Conservation (phyloP, 2,113 vertebrate species). For the Piaya cayana region DNA sequence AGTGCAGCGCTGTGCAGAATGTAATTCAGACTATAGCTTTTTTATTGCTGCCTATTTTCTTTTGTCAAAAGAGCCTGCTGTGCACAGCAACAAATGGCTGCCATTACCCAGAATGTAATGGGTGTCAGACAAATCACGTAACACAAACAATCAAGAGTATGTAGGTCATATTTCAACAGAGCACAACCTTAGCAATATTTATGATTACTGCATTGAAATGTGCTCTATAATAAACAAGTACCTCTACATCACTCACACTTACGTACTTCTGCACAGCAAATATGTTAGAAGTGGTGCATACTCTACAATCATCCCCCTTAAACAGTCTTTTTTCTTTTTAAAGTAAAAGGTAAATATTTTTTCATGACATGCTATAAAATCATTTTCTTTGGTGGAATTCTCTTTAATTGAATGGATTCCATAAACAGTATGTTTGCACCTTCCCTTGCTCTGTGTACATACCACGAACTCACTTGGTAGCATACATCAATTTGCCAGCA, state of each 20-base stretch:
- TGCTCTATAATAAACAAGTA: conserved; percentile 88
- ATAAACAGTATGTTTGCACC: conserved; percentile 34
- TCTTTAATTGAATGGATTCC: conserved; percentile 71
- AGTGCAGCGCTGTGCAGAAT: conserved; percentile 81
- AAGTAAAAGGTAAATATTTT: conserved; percentile 70
- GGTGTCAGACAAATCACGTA: conserved; percentile 89
- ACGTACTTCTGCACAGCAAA: conserved; percentile 76
- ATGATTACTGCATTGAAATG: conserved; percentile 89
- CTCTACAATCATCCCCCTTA: conserved; percentile 68
- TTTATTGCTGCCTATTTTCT: conserved; percentile 88
- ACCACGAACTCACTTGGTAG: background rate
- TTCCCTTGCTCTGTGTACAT: background rate
- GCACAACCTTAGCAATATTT: conserved; percentile 86
- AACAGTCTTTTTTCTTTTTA: conserved; percentile 62
- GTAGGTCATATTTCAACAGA: conserved; percentile 86
- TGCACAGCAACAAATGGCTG: conserved; percentile 91
- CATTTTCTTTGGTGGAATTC: conserved; percentile 63
- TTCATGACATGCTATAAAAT: conserved; percentile 48
- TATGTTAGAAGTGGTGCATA: conserved; percentile 70
- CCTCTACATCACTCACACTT: conserved; percentile 85
- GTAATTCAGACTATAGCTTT: conserved; percentile 87
- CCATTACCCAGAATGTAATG: conserved; percentile 91
- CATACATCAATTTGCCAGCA: background rate
- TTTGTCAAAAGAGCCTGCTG: conserved; percentile 87
- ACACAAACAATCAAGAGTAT: conserved; percentile 85